A percentile compares a stretch with the other conserved stretches of the same genome.
phyloP scores from a whole-genome alignment of 2,113 vertebrate genomes.

The Bujurquina vittata region DNA sequence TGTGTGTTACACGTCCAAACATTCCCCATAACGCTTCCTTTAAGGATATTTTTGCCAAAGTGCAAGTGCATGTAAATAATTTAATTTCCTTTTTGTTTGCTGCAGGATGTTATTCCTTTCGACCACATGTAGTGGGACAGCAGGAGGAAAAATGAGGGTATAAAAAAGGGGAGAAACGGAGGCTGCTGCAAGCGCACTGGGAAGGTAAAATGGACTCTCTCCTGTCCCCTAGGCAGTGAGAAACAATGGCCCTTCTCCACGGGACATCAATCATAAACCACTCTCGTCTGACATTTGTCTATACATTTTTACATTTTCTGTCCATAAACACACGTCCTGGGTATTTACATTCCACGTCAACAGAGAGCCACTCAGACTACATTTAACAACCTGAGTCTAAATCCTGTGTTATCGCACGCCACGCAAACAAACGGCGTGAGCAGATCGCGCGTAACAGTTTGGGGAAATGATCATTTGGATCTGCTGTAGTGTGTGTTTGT shows the following conservation, averaged over 20 bases:
- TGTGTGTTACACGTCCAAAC: not conserved
- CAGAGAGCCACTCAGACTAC: slow-evolving; percentile 65
- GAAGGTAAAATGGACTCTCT: slow-evolving; percentile 71
- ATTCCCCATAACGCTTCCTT: not conserved
- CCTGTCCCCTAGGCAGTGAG: slow-evolving; percentile 62
- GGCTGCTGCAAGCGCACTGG: slow-evolving; percentile 36
- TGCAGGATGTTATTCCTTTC: slow-evolving; percentile 17
- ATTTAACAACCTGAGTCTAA: slow-evolving; percentile 62
- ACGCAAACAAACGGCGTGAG: slow-evolving; percentile 56
- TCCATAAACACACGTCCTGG: slow-evolving; percentile 64
- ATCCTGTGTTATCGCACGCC: slow-evolving; percentile 54
- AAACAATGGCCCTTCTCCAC: slow-evolving; percentile 74
- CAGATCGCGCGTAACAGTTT: slow-evolving; percentile 56
- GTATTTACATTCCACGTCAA: slow-evolving; percentile 73
- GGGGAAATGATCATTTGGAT: slow-evolving; percentile 47
- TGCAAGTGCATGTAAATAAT: slow-evolving; percentile 28
- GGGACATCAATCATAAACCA: slow-evolving; percentile 74
- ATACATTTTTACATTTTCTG: slow-evolving; percentile 67
- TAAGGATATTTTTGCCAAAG: not conserved
- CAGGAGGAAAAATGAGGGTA: not conserved
- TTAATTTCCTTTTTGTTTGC: slow-evolving; percentile 19
- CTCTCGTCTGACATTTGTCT: slow-evolving; percentile 73
- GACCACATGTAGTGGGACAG: slow-evolving; percentile 15
- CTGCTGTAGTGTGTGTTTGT: slow-evolving; percentile 15
- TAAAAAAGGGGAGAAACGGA: slow-evolving; percentile 3